A percentile compares a stretch with the other conserved stretches of the same genome.
phyloP scores from a whole-genome alignment of 2,113 vertebrate genomes.

The Neolamprologus modestus region DNA sequence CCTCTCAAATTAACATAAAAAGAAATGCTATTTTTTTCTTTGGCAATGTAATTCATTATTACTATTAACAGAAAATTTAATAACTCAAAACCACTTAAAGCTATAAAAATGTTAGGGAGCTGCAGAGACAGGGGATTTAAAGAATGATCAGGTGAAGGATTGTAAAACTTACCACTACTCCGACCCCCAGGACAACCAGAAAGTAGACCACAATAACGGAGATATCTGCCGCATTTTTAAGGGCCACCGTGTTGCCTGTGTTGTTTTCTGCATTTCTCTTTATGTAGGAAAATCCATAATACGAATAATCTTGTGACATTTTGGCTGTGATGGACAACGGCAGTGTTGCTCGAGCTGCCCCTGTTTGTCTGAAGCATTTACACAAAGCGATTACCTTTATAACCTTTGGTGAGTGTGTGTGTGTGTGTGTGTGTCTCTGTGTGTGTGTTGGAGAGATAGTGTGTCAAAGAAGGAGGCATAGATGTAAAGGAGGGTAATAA shows the following conservation, averaged over 20 bases:
- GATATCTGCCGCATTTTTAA: constrained; percentile 89
- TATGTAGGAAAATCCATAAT: constrained; percentile 54
- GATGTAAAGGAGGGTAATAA: background rate
- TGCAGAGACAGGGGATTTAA: background rate
- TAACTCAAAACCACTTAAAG: background rate
- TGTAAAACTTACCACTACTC: constrained; percentile 83
- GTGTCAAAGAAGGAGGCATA: background rate
- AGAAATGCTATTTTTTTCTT: background rate
- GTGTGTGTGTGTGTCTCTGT: background rate
- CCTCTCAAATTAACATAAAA: background rate
- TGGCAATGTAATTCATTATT: background rate
- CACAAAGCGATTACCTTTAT: background rate
- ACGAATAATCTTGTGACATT: constrained; percentile 64
- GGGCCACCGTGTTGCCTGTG: background rate
- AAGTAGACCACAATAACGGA: constrained; percentile 92
- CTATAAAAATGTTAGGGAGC: background rate
- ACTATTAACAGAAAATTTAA: background rate
- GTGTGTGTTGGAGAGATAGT: background rate
- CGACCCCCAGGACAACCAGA: constrained; percentile 85
- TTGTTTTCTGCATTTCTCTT: background rate
- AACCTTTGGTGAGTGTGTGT: background rate
- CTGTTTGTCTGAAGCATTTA: constrained; percentile 8
- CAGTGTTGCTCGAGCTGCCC: background rate
- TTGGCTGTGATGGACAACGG: background rate
- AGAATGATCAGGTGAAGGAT: background rate